Evolutionary conservation across 2,888 invertebrate genomes (phyloP).

Genomic region (Pseudococcus longispinus): DNA sequence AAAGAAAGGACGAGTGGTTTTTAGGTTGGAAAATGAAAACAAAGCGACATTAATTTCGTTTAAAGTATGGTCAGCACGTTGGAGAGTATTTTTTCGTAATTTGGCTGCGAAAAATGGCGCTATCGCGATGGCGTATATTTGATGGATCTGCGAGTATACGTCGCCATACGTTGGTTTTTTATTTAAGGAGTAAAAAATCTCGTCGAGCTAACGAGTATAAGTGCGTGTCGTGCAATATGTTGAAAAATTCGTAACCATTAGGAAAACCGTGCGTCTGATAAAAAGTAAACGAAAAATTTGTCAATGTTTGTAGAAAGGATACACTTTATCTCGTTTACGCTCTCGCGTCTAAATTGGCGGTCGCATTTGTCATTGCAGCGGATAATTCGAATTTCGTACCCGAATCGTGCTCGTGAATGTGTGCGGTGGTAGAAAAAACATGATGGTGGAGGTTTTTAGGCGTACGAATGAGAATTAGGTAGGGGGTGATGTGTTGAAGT

Average conservation of each 20-base stretch:
- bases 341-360: slow-evolving; percentile 28
- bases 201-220: slow-evolving; percentile 12
- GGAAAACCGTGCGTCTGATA: not conserved
- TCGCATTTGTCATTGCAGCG: slow-evolving; percentile 43
- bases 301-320: slow-evolving; percentile 39
- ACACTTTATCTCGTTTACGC: slow-evolving; percentile 31
- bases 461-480: not conserved
- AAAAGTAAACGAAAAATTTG: slow-evolving; percentile 44
- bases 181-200: slow-evolving; percentile 11
- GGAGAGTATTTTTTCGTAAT: not conserved
- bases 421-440: not conserved
- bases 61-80: not conserved
- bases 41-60: not conserved
- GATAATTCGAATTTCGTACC: not conserved
- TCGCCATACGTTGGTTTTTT: not conserved
- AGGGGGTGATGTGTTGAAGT: too few species aligned
- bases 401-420: not conserved
- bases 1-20: not conserved
- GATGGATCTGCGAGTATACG: not conserved
- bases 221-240: slow-evolving; percentile 29
- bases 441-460: not conserved
- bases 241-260: slow-evolving; percentile 29
- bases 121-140: not conserved
- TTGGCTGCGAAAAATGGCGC: not conserved
- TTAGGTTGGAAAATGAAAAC: not conserved